Conservation (phyloP, 1,140 invertebrate genomes). For the Argopecten irradians region DNA sequence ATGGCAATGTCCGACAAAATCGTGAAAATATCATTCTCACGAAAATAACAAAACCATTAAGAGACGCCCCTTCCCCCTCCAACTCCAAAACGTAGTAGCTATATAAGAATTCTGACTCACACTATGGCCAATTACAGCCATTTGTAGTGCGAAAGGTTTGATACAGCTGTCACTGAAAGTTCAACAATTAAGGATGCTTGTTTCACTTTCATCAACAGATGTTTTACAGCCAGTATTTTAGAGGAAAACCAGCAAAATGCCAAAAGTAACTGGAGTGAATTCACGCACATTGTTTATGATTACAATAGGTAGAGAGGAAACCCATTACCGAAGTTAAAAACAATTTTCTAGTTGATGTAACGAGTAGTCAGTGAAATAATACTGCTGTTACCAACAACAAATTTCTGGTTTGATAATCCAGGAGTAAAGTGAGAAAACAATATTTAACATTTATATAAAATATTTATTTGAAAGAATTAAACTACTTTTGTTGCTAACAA, state of each 20-base stretch:
- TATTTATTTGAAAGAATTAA: not conserved
- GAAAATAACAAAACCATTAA: no score
- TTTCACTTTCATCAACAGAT: not conserved
- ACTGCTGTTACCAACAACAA: no score
- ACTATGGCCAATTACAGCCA: conserved; percentile 3
- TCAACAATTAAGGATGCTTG: conserved; percentile 15
- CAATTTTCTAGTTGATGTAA: conserved; percentile 3
- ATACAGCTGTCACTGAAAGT: conserved; percentile 9
- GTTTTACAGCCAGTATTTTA: conserved; percentile 11
- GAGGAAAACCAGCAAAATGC: not conserved
- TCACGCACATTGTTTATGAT: conserved; percentile 23
- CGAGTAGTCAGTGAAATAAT: no score
- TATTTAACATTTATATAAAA: not conserved
- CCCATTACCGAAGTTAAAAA: not conserved
- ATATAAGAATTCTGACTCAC: conserved; percentile 11
- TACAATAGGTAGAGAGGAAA: not conserved
- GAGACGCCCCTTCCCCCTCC: not conserved
- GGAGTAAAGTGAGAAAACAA: not conserved
- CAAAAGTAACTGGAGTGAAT: not conserved
- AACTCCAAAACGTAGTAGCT: not conserved
- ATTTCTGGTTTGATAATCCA: no score
- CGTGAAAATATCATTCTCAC: no score
- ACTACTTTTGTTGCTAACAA: not conserved
- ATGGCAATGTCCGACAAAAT: no score
- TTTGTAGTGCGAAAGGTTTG: not conserved